A percentile compares a stretch with the other conserved stretches of the same genome.
phyloP scores from a whole-genome alignment of 2,888 invertebrate species.

The Laspeyria flexula region DNA sequence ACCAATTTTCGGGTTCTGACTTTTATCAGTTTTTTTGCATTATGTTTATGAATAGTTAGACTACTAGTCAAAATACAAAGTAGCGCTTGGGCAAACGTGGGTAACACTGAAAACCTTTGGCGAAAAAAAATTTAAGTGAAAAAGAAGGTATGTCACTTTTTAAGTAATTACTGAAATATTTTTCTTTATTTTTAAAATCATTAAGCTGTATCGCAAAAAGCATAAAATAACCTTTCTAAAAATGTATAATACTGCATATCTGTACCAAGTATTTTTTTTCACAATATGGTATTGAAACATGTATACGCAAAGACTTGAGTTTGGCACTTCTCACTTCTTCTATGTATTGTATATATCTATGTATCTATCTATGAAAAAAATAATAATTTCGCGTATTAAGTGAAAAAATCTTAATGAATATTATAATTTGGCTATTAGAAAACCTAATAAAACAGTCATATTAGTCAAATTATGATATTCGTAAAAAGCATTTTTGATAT shows the following conservation, averaged over 20 bases:
- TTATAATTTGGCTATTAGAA: too few species aligned
- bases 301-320: neutral
- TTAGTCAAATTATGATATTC: neutral
- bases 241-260: constrained; percentile 1
- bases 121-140: neutral
- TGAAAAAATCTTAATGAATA: neutral
- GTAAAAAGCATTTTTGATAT: too few species aligned
- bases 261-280: neutral
- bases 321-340: neutral
- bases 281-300: constrained; percentile 2
- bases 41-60: neutral
- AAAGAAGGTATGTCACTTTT: neutral
- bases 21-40: neutral
- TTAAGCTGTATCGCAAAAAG: neutral
- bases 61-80: neutral
- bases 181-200: neutral
- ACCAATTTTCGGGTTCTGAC: too few species aligned
- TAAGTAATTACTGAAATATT: neutral
- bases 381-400: constrained; percentile 1
- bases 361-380: neutral
- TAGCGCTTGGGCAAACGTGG: neutral
- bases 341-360: too few species aligned
- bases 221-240: neutral
- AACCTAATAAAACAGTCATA: neutral
- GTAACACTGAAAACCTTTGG: neutral